Percentiles rank a stretch among this genome's conserved stretches.
Evolutionary conservation across 2,113 vertebrate species (phyloP).

Genomic region (Miniopterus natalensis): DNA sequence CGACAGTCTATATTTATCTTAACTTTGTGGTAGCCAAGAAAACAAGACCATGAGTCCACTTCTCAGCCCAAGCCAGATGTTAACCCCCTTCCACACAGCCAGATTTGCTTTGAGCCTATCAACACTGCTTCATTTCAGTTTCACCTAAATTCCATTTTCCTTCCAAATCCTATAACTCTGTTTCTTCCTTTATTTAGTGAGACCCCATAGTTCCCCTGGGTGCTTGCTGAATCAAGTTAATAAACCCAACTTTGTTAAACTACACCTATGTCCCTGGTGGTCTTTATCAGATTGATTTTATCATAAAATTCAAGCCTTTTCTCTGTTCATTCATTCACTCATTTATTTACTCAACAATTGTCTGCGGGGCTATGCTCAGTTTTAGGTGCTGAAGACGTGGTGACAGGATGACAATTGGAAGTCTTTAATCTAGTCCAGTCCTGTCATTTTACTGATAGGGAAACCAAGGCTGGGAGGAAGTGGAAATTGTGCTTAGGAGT

Average conservation of each 20-base stretch:
- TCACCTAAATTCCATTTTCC: background rate
- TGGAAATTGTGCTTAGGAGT: background rate
- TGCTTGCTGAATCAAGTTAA: background rate
- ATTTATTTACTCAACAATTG: background rate
- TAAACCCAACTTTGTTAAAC: background rate
- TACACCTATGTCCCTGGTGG: background rate
- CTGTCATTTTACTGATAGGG: background rate
- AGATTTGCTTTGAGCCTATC: background rate
- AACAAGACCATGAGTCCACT: background rate
- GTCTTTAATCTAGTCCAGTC: background rate
- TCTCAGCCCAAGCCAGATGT: background rate
- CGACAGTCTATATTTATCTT: conserved; percentile 16
- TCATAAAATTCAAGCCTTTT: background rate
- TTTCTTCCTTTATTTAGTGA: background rate
- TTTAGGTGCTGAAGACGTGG: background rate
- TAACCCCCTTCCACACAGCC: background rate
- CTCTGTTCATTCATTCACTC: background rate
- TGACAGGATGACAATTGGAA: background rate
- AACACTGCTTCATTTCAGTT: background rate
- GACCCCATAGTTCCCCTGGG: background rate
- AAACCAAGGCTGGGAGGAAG: background rate
- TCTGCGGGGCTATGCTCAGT: background rate
- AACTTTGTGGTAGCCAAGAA: conserved; percentile 8
- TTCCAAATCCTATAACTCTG: background rate
- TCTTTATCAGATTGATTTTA: background rate